Evolutionary conservation across 2,888 invertebrate species (phyloP).

Genomic region (Pseudococcus viburni): DNA sequence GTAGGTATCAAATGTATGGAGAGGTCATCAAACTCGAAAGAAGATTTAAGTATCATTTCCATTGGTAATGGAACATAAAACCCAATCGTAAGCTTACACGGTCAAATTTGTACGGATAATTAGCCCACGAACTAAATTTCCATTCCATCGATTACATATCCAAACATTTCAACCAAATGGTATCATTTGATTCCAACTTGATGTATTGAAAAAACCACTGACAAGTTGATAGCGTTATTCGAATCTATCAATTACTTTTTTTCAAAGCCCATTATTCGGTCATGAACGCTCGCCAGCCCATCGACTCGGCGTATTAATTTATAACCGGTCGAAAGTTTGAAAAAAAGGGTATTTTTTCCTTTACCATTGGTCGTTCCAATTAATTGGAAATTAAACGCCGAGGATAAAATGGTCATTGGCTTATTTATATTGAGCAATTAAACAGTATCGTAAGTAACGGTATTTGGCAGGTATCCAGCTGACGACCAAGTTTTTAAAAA

Average conservation of each 20-base stretch:
- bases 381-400: background rate
- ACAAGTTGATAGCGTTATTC: background rate
- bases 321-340: background rate
- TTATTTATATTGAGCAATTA: background rate
- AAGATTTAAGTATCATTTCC: background rate
- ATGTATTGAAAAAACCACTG: background rate
- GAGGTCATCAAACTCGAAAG: background rate
- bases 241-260: constrained; percentile 17
- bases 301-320: no score
- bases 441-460: background rate
- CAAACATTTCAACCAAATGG: background rate
- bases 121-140: background rate
- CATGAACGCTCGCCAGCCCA: no score
- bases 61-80: background rate
- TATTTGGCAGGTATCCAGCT: background rate
- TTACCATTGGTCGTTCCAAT: background rate
- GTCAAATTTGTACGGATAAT: no score
- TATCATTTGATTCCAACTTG: background rate
- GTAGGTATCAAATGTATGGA: background rate
- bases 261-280: background rate
- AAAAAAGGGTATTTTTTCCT: background rate
- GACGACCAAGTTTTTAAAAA: background rate
- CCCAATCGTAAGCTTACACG: background rate
- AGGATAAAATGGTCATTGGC: background rate
- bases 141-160: background rate